These are phyloP conservation scores for Acrocephalus arundinaceus DNA, from an alignment of 2,113 vertebrate species.

Conservation along the genomic window DNA sequence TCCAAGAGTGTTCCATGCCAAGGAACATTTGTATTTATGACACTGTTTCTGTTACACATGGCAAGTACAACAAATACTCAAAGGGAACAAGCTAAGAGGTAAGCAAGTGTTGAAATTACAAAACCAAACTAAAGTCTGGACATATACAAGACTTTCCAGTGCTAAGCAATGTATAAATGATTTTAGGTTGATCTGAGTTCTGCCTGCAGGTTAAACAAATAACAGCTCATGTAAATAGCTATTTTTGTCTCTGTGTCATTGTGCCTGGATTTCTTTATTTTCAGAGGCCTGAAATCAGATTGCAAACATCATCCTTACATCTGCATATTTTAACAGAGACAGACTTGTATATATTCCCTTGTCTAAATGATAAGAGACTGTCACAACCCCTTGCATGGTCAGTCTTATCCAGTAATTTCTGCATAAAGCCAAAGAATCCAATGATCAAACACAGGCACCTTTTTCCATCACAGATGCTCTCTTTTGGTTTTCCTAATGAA, in stretches of 20 bases:
- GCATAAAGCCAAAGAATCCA: background rate
- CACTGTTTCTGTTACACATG: background rate
- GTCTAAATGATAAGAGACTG: background rate
- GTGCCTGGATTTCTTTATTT: conserved; percentile 12
- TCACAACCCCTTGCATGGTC: background rate
- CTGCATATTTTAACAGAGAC: background rate
- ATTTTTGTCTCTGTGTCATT: background rate
- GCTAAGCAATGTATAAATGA: background rate
- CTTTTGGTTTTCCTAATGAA: background rate
- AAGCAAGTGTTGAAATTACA: background rate
- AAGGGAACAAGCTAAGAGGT: background rate
- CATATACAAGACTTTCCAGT: background rate
- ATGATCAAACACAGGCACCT: background rate
- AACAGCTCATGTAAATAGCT: background rate
- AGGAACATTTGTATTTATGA: background rate
- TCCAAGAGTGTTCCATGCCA: background rate
- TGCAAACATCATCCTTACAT: background rate
- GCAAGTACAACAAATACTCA: background rate
- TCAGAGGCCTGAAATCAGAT: background rate
- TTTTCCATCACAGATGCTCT: background rate
- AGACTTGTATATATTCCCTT: background rate
- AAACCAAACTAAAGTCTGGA: background rate
- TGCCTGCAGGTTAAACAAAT: background rate
- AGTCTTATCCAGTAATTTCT: background rate
- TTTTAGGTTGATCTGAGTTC: background rate